Base-by-base conservation (phyloP, 2,888 invertebrate genomes). In the Caenorhabditis parvicauda region DNA sequence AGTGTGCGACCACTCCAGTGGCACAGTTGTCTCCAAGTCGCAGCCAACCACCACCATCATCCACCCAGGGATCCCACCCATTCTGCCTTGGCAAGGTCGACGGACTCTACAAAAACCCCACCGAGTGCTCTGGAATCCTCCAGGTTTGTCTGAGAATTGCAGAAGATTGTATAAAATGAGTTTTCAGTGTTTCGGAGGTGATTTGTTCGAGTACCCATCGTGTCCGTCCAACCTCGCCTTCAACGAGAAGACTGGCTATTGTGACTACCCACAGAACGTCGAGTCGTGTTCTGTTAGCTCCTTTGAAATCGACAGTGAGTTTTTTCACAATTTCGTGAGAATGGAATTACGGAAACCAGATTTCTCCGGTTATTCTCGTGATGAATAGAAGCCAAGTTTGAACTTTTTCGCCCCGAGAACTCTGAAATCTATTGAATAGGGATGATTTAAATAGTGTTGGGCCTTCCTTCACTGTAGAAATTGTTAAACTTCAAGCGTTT, bases 251-350 rank as follows among this genome's bases (percentile, higher is more conserved):
- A 60, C 50, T 7, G 65, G 69, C 17, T 56, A 63, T 12, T 77
- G 77, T 45, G 75, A 78, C 55, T 77, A 78, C 57, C 64, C 64
- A 22, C 59, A 65, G 24, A 70, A 73, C 35, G 74, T 74, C 35
- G 43, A n/a, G n/a, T n/a, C n/a, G n/a, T n/a, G n/a, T n/a, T n/a
- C n/a, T n/a, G n/a, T n/a, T n/a, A n/a, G n/a, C n/a, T 21, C 39
- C 25, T 28, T 49, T n/a, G 29, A 38, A n/a, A 12, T 41, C 32
- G 42, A 29, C 21, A 25, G 51, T 42, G 39, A 39, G 38, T 49
- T 17, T 14, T 14, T 46, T n/a, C 12, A 3, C 17, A n/a, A 21
- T 32, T 27, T n/a, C n/a, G n/a, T n/a, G n/a, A n/a, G n/a, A n/a
- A n/a, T n/a, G n/a, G n/a, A n/a, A n/a, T n/a, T n/a, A n/a, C n/a